Evolutionary conservation across 2,113 vertebrate genomes (phyloP).

Genomic region (Tretioscincus oriximinensis): DNA sequence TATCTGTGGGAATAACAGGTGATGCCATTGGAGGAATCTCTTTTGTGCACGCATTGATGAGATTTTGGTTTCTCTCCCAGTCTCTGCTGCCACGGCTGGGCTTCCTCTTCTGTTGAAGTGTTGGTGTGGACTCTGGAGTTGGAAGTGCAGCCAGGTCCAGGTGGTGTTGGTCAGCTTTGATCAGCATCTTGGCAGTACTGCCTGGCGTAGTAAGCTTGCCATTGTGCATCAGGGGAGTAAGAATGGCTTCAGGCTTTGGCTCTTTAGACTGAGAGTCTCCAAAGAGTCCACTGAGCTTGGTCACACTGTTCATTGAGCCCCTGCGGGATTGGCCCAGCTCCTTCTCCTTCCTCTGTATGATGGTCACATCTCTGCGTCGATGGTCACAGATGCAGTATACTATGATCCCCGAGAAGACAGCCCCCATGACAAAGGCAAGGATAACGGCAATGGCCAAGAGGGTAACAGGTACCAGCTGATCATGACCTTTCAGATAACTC

Average conservation of each 20-base stretch:
- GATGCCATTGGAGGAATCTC: slow-evolving; percentile 88
- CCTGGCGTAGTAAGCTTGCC: slow-evolving; percentile 84
- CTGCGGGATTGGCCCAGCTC: slow-evolving; percentile 85
- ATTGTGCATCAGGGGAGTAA: slow-evolving; percentile 95
- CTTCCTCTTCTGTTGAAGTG: slow-evolving; percentile 91
- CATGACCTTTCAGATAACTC: slow-evolving; percentile 93
- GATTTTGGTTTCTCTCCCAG: slow-evolving; percentile 96
- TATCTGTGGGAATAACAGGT: slow-evolving; percentile 89
- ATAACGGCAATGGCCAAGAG: slow-evolving; percentile 94
- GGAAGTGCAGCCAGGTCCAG: slow-evolving; percentile 91
- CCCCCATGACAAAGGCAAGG: slow-evolving; percentile 96
- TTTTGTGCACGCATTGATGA: slow-evolving; percentile 97
- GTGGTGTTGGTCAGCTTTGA: slow-evolving; percentile 96
- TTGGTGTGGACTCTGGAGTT: slow-evolving; percentile 94
- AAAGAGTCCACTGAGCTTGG: slow-evolving; percentile 94
- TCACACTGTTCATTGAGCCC: slow-evolving; percentile 96
- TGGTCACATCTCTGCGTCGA: slow-evolving; percentile 84
- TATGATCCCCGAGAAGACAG: slow-evolving; percentile 92
- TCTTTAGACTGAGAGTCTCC: slow-evolving; percentile 92
- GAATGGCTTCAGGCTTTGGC: slow-evolving; percentile 90
- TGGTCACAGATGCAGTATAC: slow-evolving; percentile 97
- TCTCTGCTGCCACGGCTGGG: slow-evolving; percentile 91
- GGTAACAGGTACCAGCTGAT: slow-evolving; percentile 95
- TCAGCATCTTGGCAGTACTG: slow-evolving; percentile 86
- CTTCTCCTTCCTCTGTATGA: slow-evolving; percentile 87